These are phyloP conservation scores for Orthosia gothica DNA, from an alignment of 2,888 invertebrate species.

Conservation along the genomic window DNA sequence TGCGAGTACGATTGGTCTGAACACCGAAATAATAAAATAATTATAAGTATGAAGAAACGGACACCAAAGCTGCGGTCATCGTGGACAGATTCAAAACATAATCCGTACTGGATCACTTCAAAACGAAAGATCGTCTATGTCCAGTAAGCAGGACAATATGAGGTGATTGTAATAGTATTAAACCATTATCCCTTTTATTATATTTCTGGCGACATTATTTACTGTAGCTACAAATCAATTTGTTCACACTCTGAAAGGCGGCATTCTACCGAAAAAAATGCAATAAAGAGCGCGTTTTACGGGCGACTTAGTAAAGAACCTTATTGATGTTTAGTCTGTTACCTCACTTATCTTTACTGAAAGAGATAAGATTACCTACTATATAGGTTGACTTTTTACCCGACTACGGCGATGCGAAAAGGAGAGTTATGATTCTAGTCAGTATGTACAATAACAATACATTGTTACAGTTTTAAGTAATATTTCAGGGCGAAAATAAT, in stretches of 20 bases:
- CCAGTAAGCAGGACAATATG: neutral
- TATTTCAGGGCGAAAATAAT: too few species aligned
- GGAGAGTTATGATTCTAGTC: too few species aligned
- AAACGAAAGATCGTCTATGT: neutral
- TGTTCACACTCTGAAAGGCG: conserved; percentile 13
- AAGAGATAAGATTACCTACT: neutral
- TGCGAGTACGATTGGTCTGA: neutral
- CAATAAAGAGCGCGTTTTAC: conserved; percentile 31
- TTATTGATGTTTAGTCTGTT: conserved; percentile 18
- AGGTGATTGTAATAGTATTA: neutral
- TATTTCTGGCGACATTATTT: neutral
- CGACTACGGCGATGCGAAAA: neutral
- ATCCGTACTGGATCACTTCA: neutral
- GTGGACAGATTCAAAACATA: too few species aligned
- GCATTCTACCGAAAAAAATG: conserved; percentile 26
- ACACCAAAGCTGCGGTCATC: neutral
- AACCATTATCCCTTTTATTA: neutral
- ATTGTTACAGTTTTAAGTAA: too few species aligned
- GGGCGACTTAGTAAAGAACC: conserved; percentile 10
- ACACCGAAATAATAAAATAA: neutral
- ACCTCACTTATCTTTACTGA: conserved; percentile 6
- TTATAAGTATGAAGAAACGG: neutral
- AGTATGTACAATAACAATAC: too few species aligned
- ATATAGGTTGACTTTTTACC: neutral
- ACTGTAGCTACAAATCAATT: conserved; percentile 35